Evolutionary conservation across 2,113 vertebrate species (phyloP), one percentile per base, ranked within the genome.

Genomic region (Nesogale talazaci): DNA sequence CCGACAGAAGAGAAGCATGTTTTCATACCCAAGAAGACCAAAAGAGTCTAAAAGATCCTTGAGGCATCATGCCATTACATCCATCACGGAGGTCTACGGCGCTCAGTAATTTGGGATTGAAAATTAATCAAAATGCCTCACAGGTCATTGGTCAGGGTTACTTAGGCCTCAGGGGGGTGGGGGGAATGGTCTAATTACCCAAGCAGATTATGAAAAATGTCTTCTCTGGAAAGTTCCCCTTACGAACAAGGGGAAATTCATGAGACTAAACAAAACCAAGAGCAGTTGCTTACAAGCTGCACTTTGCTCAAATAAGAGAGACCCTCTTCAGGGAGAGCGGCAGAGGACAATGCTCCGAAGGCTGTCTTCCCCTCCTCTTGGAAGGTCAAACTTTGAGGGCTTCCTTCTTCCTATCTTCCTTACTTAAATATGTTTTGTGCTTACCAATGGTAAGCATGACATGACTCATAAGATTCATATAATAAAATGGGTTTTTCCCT

Each of bases 221-320:
- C 93, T 94, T 94, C 83, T 97, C 94, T 92, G 90, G 83, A 95
- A 95, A 89, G 80, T 88, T 92, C 95, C 88, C 76, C 93, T 94
- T 86, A 59, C 72, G 81, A 90, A 94, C 84, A 93, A 90, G 92
- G 57, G 36, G 36, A 80, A 92, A 91, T 25, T 89, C 84, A n/a
- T 36, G 95, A 95, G 86, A 96, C 90, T 94, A 96, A 97, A 97
- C 95, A 98, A 96, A 97, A 93, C 88, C 92, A 94, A 95, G 7
- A 82, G 42, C 6, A 75, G 52, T 86, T 56, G 87, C 46, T 83
- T 79, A 34, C 23, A 69, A 2, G 23, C 42, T 81, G 3, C 3
- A 46, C 72, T 89, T 69, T 19, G 34, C 61, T 63, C 52, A 79
- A 81, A 80, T 85, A 42, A 78, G 61, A 88, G 69, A 72, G 61